phyloP scores from a whole-genome alignment of 2,797 vertebrate genomes.

The Propithecus perrieri region DNA sequence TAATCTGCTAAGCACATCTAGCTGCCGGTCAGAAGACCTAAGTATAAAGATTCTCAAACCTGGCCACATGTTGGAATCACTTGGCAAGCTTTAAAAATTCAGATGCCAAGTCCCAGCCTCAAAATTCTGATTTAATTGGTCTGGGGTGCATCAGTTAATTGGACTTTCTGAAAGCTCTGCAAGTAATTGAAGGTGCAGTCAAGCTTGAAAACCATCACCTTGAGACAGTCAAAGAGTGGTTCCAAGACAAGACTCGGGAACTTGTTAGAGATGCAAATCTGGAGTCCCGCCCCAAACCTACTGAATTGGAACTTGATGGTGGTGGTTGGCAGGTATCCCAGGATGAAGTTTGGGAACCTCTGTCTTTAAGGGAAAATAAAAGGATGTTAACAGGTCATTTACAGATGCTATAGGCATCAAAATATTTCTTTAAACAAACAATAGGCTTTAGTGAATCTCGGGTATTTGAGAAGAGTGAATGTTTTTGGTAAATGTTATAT shows the following conservation, averaged over 20 bases:
- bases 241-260: background rate
- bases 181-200: background rate
- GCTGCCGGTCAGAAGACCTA: background rate
- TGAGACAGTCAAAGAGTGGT: background rate
- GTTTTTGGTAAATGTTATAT: background rate
- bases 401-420: background rate
- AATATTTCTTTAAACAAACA: background rate
- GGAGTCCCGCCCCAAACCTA: background rate
- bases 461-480: background rate
- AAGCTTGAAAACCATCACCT: background rate
- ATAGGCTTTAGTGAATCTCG: background rate
- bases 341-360: background rate
- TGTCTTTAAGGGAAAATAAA: background rate
- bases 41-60: background rate
- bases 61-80: background rate
- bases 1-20: background rate
- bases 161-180: background rate
- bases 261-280: background rate
- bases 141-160: background rate
- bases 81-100: background rate
- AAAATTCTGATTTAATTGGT: conserved; percentile 38
- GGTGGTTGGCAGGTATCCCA: background rate
- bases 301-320: background rate
- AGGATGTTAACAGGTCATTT: background rate
- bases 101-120: background rate